Evolutionary conservation across 53 echinoderm and acorn worm species (phyloP).

Genomic region (Crossaster papposus): DNA sequence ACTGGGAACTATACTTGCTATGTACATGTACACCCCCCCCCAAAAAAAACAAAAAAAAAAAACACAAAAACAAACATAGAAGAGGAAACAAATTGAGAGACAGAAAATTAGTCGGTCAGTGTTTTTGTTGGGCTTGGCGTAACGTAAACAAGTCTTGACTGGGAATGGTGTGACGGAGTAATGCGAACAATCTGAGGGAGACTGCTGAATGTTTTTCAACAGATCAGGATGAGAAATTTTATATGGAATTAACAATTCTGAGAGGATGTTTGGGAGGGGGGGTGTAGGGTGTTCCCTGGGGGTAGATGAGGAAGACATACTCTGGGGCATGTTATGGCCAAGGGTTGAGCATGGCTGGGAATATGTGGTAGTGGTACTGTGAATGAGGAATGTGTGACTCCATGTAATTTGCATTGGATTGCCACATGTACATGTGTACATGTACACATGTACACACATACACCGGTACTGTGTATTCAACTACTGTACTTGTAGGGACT

Average conservation of each 20-base stretch:
- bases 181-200: slow-evolving; percentile 9
- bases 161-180: background rate
- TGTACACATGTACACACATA: no score
- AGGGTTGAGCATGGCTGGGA: background rate
- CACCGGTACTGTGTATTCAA: no score
- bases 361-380: background rate
- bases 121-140: background rate
- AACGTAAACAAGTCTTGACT: background rate
- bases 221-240: background rate
- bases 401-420: background rate
- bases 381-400: background rate
- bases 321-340: background rate
- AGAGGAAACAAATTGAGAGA: background rate
- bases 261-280: background rate
- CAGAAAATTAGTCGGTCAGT: no score
- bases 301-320: background rate
- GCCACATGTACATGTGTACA: background rate
- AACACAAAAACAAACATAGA: background rate
- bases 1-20: background rate
- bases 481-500: no score
- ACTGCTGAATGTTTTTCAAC: background rate
- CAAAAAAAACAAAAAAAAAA: background rate
- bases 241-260: background rate
- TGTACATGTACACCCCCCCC: no score
- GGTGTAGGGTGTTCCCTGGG: background rate